Conservation (phyloP, 2,113 vertebrate genomes). For the Polyodon spathula region DNA sequence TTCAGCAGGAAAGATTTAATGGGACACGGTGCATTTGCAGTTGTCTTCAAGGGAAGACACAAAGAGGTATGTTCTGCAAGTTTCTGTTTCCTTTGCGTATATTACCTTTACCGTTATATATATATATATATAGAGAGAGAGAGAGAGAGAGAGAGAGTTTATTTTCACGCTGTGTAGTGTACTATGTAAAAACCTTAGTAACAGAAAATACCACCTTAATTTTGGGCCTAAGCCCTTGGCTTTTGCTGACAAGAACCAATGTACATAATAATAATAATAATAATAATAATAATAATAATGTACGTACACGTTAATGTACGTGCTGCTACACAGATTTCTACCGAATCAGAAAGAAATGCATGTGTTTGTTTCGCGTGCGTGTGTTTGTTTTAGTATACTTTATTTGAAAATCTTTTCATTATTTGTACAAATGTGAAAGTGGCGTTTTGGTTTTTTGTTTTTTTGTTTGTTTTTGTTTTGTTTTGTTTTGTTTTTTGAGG, state of each 20-base stretch:
- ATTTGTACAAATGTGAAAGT: too few relatives aligned
- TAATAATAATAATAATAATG: too few relatives aligned
- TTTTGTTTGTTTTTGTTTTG: too few relatives aligned
- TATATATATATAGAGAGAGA: not conserved
- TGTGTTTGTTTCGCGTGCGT: too few relatives aligned
- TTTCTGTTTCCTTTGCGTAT: not conserved
- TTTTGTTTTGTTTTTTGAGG: too few relatives aligned
- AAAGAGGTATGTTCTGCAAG: constrained; percentile 66
- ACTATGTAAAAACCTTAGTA: not conserved
- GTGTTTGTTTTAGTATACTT: not conserved
- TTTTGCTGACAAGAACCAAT: too few relatives aligned
- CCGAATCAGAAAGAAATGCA: too few relatives aligned
- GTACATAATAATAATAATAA: too few relatives aligned
- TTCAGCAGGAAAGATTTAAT: constrained; percentile 89
- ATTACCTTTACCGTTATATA: too few relatives aligned
- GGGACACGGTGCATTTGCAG: constrained; percentile 89
- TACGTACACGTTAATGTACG: too few relatives aligned
- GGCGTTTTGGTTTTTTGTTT: too few relatives aligned
- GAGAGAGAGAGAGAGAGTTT: not conserved
- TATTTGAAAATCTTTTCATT: constrained; percentile 3
- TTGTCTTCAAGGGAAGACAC: constrained; percentile 91
- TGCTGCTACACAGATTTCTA: too few relatives aligned
- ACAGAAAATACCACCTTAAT: constrained; percentile 4
- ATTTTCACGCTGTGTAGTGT: not conserved
- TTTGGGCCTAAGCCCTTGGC: constrained; percentile 1